Conservation (phyloP, 2,113 vertebrate species). For the Mesembrinibis cayennensis region DNA sequence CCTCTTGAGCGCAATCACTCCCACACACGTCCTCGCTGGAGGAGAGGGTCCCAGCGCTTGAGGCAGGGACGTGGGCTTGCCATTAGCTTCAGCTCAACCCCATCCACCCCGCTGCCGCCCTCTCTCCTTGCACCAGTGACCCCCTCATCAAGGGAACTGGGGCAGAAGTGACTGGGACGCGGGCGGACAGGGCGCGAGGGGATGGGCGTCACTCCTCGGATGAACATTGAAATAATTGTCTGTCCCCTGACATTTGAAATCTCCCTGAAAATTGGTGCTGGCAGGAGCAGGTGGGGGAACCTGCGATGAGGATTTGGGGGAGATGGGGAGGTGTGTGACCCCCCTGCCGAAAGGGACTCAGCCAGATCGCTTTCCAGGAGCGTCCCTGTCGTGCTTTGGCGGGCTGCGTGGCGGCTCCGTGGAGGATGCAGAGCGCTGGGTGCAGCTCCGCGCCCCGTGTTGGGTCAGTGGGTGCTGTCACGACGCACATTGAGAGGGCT, state of each 20-base stretch:
- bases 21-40: not conserved
- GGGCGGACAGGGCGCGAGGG: not conserved
- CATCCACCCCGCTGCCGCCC: not conserved
- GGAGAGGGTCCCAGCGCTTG: not conserved
- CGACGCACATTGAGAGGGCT: not conserved
- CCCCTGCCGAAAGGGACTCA: not conserved
- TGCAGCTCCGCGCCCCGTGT: not conserved
- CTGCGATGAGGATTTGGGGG: not conserved
- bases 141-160: not conserved
- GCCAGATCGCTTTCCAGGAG: not conserved
- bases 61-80: not conserved
- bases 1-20: not conserved
- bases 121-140: not conserved
- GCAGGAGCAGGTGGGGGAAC: not conserved
- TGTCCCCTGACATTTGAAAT: no score
- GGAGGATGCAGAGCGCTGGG: not conserved
- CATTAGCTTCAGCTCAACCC: not conserved
- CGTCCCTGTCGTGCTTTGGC: accelerated
- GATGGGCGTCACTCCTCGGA: not conserved
- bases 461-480: not conserved
- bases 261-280: not conserved
- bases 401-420: not conserved
- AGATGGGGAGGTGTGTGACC: not conserved
- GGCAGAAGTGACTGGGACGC: constrained; percentile 15
- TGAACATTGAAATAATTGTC: not conserved